Base-by-base conservation (phyloP, 2,113 vertebrate species). In the Phalacrocorax carbo region DNA sequence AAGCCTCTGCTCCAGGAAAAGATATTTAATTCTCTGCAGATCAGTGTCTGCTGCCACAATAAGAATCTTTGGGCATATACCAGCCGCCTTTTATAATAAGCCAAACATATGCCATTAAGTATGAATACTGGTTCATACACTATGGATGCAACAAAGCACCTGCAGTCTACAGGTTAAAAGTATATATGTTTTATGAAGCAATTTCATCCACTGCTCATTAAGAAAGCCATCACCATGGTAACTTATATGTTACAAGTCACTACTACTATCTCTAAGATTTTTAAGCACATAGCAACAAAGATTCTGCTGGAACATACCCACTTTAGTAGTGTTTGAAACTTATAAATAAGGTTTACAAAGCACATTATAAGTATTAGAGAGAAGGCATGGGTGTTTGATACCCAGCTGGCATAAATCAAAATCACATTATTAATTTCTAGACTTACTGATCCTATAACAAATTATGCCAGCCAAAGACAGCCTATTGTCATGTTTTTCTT, bases 161-260 rank as follows among this genome's bases (percentile, higher is more conserved):
- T 95, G 51, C 61, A 83, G 55, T 90, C 68, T 93, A 71, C 42
- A 82, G 92, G 34, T 48, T 96, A 86, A 75, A 93, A 55, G 61
- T 75, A 48, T 72, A 19, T 84, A 85, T 87, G 19, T 68, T 95
- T 96, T 91, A 96, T 57, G 76, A 95, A 90, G 23, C 60, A 91
- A 75, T 95, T 97, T 96, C 86, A 93, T 84, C 54, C 48, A n/a
- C n/a, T 90, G 57, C 57, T 97, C 94, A 82, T 91, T 96, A 91
- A 93, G 76, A 88, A 93, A 86, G 34, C 18, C 57, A 65, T 97
- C 57, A 61, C 96, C 82, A 96, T 95, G 85, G 91, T 64, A 96
- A 97, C 94, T 61, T 48, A 87, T 9, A 62, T 46, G 87, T 97
- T 81, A 80, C 16, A 93, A 96, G 60, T 66, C 69, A 77, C 84